Evolutionary conservation across 2,113 vertebrate species (phyloP).

Genomic region (Otolemur garnettii): DNA sequence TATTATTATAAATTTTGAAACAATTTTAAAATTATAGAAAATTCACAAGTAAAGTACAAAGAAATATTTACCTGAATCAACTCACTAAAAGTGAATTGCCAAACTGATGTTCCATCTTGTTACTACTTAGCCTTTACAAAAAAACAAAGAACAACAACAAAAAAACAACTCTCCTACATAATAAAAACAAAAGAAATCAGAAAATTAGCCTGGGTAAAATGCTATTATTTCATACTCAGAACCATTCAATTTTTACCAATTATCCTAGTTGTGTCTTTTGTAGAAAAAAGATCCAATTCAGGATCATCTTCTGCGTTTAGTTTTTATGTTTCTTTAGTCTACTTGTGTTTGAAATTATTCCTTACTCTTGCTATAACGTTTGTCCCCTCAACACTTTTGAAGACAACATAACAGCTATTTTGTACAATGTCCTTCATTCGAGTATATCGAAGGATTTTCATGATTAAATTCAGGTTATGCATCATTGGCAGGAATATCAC

Average conservation of each 20-base stretch:
- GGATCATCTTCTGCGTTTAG: neutral
- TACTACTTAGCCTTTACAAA: neutral
- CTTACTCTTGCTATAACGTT: neutral
- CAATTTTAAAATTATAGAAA: neutral
- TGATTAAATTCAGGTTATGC: slow-evolving; percentile 15
- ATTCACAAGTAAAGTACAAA: neutral
- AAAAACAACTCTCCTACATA: neutral
- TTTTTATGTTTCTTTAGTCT: neutral
- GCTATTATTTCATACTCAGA: neutral
- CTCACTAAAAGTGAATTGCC: neutral
- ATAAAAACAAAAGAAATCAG: neutral
- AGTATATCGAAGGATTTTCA: neutral
- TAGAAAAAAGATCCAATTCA: neutral
- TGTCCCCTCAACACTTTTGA: neutral
- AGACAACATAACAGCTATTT: neutral
- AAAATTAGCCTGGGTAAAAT: neutral
- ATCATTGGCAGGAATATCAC: neutral
- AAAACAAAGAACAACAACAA: neutral
- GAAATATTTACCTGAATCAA: neutral
- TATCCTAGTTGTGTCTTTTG: neutral
- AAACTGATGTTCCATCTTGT: neutral
- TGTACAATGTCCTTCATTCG: neutral
- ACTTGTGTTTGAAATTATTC: neutral
- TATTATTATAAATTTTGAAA: neutral
- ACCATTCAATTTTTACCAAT: neutral